These are phyloP conservation scores for Hippocampus kuda DNA, from an alignment of 2,797 vertebrate genomes.

Conservation along the genomic window DNA sequence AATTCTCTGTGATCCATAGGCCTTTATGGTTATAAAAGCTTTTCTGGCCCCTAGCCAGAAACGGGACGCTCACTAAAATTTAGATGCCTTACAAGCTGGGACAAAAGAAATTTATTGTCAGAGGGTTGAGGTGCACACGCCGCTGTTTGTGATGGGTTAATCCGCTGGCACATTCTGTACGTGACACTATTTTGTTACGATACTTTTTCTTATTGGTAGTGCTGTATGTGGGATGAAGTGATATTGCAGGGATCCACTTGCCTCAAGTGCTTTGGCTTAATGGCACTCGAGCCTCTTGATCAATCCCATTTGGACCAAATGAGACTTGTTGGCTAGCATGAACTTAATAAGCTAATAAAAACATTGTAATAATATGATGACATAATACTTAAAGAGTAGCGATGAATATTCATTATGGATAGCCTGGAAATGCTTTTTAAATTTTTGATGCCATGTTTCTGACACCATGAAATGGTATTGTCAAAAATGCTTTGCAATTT, in stretches of 20 bases:
- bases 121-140: constrained; percentile 55
- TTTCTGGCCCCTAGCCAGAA: constrained; percentile 88
- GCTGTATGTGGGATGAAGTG: constrained; percentile 33
- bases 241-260: constrained; percentile 30
- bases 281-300: constrained; percentile 50
- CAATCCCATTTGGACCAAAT: neutral
- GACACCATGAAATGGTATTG: too few species aligned
- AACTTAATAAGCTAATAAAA: too few species aligned
- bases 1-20: constrained; percentile 95
- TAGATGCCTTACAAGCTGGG: constrained; percentile 72
- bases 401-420: too few species aligned
- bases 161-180: constrained; percentile 64
- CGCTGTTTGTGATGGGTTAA: constrained; percentile 71
- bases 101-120: constrained; percentile 34
- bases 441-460: too few species aligned
- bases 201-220: constrained; percentile 53
- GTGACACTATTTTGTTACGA: constrained; percentile 64
- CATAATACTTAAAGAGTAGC: too few species aligned
- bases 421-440: too few species aligned
- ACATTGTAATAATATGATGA: too few species aligned
- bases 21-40: constrained; percentile 98
- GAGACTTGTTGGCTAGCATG: too few species aligned
- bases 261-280: constrained; percentile 44
- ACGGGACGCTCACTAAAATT: constrained; percentile 84
- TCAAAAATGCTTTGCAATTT: too few species aligned